phyloP scores from a whole-genome alignment of 2,888 invertebrate genomes.

The Smittia sp. region DNA sequence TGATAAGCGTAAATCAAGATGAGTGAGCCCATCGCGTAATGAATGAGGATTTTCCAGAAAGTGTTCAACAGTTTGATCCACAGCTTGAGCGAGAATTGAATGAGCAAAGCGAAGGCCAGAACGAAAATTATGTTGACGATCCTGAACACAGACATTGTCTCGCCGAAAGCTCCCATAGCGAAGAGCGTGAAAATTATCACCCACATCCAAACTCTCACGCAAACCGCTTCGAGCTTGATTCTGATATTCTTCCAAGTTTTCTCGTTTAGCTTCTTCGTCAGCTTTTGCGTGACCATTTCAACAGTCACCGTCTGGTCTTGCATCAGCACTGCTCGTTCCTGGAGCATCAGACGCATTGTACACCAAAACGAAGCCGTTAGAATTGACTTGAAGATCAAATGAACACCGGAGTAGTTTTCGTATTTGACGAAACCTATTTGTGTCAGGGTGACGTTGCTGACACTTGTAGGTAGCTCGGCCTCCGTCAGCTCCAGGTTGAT shows the following conservation, averaged over 20 bases:
- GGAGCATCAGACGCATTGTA: constrained; percentile 63
- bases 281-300: constrained; percentile 51
- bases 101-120: constrained; percentile 63
- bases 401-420: constrained; percentile 51
- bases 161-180: constrained; percentile 62
- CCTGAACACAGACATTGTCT: constrained; percentile 63
- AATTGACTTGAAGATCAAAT: constrained; percentile 55
- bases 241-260: background rate
- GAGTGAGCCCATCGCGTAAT: constrained; percentile 68
- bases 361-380: constrained; percentile 67
- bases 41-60: constrained; percentile 69
- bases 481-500: background rate
- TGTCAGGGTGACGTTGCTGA: constrained; percentile 54
- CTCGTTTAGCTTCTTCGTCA: background rate
- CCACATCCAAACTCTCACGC: constrained; percentile 70
- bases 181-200: constrained; percentile 66
- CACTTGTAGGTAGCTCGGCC: background rate
- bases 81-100: constrained; percentile 63
- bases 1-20: constrained; percentile 71
- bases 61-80: constrained; percentile 67
- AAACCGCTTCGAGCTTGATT: constrained; percentile 49
- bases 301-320: background rate
- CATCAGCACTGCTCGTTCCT: constrained; percentile 54
- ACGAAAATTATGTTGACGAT: constrained; percentile 71
- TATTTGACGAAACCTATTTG: constrained; percentile 60